Conservation (phyloP, 2,113 vertebrate genomes). For the Oophaga pumilio region DNA sequence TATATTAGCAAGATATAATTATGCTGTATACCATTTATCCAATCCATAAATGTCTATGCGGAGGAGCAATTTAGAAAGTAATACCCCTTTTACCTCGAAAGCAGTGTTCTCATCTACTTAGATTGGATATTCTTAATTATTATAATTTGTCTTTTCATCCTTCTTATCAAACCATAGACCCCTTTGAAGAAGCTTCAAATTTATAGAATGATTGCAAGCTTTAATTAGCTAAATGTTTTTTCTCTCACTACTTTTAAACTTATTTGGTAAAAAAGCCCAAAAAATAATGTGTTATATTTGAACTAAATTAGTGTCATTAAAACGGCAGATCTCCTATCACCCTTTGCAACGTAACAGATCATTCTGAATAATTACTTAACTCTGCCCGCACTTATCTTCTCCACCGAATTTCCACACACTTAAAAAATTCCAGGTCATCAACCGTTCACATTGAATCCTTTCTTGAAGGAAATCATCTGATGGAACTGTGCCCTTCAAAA, state of each 20-base stretch:
- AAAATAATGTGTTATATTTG: neutral
- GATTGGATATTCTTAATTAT: too few relatives aligned
- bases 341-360: neutral
- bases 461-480: conserved; percentile 72
- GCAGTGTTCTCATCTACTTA: too few relatives aligned
- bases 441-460: conserved; percentile 59
- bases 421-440: conserved; percentile 62
- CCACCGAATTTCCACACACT: conserved; percentile 62
- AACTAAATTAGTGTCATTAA: neutral
- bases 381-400: conserved; percentile 42
- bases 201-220: neutral
- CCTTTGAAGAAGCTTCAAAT: too few relatives aligned
- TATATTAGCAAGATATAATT: too few relatives aligned
- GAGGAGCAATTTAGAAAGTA: too few relatives aligned
- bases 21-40: too few relatives aligned
- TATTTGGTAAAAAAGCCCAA: neutral
- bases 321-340: neutral
- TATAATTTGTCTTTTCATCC: too few relatives aligned
- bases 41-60: too few relatives aligned
- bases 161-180: too few relatives aligned
- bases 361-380: conserved; percentile 24
- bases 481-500: conserved; percentile 67
- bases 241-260: neutral
- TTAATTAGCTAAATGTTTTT: neutral
- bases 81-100: too few relatives aligned